phyloP scores from a whole-genome alignment of 2,797 vertebrate species.

The Gambelia wislizenii region DNA sequence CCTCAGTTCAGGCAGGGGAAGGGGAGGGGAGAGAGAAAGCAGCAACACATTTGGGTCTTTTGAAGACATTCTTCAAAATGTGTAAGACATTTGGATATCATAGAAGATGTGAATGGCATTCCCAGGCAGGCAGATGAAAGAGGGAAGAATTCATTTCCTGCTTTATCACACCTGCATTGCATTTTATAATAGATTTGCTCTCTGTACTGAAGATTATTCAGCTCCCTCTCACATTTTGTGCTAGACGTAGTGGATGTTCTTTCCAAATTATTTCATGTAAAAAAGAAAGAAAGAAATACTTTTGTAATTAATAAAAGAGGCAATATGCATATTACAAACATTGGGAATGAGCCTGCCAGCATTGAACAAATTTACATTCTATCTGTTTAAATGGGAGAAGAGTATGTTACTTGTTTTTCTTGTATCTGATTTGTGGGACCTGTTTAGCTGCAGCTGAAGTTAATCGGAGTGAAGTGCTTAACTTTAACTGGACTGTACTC shows the following conservation, averaged over 20 bases:
- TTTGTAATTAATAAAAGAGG: constrained; percentile 67
- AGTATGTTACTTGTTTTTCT: background rate
- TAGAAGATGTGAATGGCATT: background rate
- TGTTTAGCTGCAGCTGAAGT: background rate
- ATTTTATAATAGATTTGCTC: constrained; percentile 75
- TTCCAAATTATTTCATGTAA: constrained; percentile 72
- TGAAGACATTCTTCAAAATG: background rate
- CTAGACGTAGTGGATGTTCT: constrained; percentile 72
- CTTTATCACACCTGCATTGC: constrained; percentile 48
- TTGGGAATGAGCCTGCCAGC: background rate
- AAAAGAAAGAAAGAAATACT: background rate
- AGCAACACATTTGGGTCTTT: background rate
- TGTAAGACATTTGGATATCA: constrained; percentile 11
- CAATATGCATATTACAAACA: background rate
- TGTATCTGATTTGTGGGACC: background rate
- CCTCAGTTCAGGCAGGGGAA: background rate
- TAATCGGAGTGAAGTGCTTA: background rate
- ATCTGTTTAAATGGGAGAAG: too few relatives aligned
- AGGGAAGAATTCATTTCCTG: constrained; percentile 24
- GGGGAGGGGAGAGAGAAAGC: background rate
- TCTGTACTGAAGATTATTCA: constrained; percentile 79
- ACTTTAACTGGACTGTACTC: background rate
- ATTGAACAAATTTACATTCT: background rate
- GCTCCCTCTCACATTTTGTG: constrained; percentile 83
- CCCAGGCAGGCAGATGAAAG: background rate